Evolutionary conservation across 2,797 vertebrate species (phyloP), one percentile per base, ranked within the genome.

Genomic region (Scleropages formosus): DNA sequence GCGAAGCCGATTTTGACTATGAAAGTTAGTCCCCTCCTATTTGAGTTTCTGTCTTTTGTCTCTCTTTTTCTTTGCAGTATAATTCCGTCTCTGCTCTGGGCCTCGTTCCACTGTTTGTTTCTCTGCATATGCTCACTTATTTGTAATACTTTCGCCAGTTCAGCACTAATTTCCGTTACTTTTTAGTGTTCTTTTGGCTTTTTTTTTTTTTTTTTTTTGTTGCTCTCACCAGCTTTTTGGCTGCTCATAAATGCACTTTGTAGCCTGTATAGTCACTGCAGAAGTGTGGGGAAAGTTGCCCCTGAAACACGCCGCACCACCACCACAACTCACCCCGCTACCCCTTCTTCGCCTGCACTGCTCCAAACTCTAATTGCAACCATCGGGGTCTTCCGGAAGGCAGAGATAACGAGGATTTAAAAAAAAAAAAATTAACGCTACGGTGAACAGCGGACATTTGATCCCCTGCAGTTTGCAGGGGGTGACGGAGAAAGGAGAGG

Each of bases 11-110:
- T 91, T 95, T 95, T 95, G 94, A 93, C 92, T 95, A 92, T 90
- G 95, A 96, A 98, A 98, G 96, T 98, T 96, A 96, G 96, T 98
- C 93, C 91, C 88, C 86, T 85, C 90, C 87, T 92, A 87, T 89
- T 88, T 79, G 58, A 78, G 80, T 75, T 62, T 68, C 66, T 88
- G 83, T 85, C 83, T 87, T 89, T 85, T 80, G 82, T 80, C 85
- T 87, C 66, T 66, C 61, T 49, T 46, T 74, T 82, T 87, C 81
- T 82, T 75, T 84, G 80, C 75, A 81, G 31, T 39, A 39, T 39
- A 39, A 39, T 39, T 39, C 31, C 31, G 31, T 39, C n/a, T 62
- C 12, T 51, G 68, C 66, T 84, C 74, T 74, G 67, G 47, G 62
- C 73, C 31, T 66, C 75, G 82, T 80, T 70, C 44, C 71, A 61